These are phyloP conservation scores for Acrocyrtus sp. DNA, from an alignment of 2,888 invertebrate species.

Conservation along the genomic window DNA sequence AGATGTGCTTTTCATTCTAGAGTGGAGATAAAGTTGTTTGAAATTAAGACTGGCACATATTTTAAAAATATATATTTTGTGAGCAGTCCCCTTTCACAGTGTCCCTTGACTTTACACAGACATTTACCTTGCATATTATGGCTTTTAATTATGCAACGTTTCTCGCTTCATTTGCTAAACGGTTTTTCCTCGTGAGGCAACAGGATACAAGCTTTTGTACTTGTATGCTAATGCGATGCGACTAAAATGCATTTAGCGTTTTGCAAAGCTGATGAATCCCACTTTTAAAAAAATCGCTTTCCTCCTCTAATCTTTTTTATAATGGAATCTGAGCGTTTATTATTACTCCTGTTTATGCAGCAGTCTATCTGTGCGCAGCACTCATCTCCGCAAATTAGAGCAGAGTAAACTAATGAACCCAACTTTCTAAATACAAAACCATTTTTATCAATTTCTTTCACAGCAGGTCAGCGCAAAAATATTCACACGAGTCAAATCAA, in stretches of 20 bases:
- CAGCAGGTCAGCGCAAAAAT: constrained; percentile 42
- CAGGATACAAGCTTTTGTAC: too few relatives aligned
- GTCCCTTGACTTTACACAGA: not conserved
- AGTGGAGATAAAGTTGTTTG: too few relatives aligned
- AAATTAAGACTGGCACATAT: not conserved
- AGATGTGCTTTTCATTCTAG: too few relatives aligned
- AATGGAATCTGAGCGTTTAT: too few relatives aligned
- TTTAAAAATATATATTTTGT: too few relatives aligned
- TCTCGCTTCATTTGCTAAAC: too few relatives aligned
- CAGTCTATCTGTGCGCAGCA: not conserved
- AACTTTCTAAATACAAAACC: constrained; percentile 41
- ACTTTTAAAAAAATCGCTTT: constrained; percentile 41
- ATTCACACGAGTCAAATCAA: constrained; percentile 24
- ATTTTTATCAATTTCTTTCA: constrained; percentile 44
- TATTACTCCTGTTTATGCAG: too few relatives aligned
- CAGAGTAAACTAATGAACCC: constrained; percentile 34
- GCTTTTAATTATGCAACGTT: too few relatives aligned
- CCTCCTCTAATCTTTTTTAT: constrained; percentile 8
- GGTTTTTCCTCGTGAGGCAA: not conserved
- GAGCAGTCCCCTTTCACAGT: too few relatives aligned
- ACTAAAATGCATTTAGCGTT: too few relatives aligned
- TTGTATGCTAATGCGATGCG: not conserved
- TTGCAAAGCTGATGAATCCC: constrained; percentile 2
- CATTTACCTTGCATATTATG: not conserved
- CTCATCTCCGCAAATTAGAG: constrained; percentile 7